Base-by-base conservation (phyloP, 2,113 vertebrate species). In the Myotis lucifugus region DNA sequence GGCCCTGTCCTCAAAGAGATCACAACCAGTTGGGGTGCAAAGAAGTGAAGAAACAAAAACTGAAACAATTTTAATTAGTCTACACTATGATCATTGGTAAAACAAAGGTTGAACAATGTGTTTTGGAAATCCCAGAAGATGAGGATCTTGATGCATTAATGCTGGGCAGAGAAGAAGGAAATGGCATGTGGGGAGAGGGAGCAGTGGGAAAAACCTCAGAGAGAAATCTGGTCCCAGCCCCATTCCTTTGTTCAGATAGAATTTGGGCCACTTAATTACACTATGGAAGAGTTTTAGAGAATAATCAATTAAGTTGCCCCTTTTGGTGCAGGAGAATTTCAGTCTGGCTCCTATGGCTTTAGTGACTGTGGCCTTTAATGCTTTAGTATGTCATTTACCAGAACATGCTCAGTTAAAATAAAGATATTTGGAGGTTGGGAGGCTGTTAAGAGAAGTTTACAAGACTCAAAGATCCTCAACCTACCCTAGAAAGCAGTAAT, bases 321-420 rank as follows among this genome's bases (percentile, higher is more conserved):
- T 48, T 79, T 82, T 69, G 64, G 70, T 91, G 29, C 34, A 93
- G 59, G 29, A 78, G n/a, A 77, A 79, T 95, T 95, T 91, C 87
- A 87, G 37, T 90, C 90, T 94, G 91, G 70, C 84, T 97, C 87
- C 79, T 96, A 72, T 61, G 66, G 70, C 82, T 90, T 93, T 85
- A 88, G 81, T 76, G 59, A 86, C 34, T 46, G 72, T 61, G 50
- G 19, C 72, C 50, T 89, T 93, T 94, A 90, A 70, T 87, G 46
- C 76, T 66, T 94, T 94, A 70, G 37, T 77, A 92, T 85, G 37
- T 79, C 56, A 95, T 96, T 97, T 97, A 93, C 74, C 97, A 79
- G 83, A 93, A 95, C 94, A 56, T 74, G n/a, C 87, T 93, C 91
- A 87, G 29, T 77, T 91, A 94, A 14, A 78, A 8, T 77, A 56